Evolutionary conservation across 2,113 vertebrate species (phyloP).

Genomic region (Plecturocebus donacophilus): DNA sequence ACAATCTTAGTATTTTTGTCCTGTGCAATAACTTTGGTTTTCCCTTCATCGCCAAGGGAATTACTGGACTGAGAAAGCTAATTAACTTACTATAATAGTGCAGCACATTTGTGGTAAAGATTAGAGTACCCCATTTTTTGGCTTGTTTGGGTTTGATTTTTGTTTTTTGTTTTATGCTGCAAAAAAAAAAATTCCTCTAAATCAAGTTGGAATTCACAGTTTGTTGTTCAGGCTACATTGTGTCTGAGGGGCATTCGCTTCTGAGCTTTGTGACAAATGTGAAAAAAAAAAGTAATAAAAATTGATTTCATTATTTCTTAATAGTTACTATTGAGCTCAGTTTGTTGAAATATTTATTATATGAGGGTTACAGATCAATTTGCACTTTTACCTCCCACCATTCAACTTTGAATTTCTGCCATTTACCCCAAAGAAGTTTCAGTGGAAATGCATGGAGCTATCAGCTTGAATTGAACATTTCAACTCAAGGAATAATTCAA

Average conservation of each 20-base stretch:
- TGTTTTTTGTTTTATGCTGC: slow-evolving; percentile 10
- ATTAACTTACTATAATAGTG: slow-evolving; percentile 1
- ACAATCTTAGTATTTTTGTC: slow-evolving; percentile 19
- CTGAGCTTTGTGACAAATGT: background rate
- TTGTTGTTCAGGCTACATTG: background rate
- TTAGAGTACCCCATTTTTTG: background rate
- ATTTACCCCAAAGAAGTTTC: slow-evolving; percentile 7
- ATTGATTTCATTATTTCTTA: slow-evolving; percentile 37
- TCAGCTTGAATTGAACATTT: background rate
- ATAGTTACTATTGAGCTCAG: background rate
- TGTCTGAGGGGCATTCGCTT: background rate
- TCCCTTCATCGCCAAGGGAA: background rate
- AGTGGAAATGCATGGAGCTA: background rate
- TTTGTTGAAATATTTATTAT: slow-evolving; percentile 14
- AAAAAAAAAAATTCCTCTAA: background rate
- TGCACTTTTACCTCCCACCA: background rate
- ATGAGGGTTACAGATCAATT: background rate
- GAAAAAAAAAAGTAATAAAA: slow-evolving; percentile 11
- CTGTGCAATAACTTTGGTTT: background rate
- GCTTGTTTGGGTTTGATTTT: background rate
- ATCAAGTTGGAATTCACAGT: background rate
- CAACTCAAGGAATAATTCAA: slow-evolving; percentile 14
- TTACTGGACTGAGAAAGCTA: background rate
- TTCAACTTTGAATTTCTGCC: background rate
- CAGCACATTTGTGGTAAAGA: background rate